Evolutionary conservation across 1,140 invertebrate species (phyloP).

Genomic region (Drosophila dunni): DNA sequence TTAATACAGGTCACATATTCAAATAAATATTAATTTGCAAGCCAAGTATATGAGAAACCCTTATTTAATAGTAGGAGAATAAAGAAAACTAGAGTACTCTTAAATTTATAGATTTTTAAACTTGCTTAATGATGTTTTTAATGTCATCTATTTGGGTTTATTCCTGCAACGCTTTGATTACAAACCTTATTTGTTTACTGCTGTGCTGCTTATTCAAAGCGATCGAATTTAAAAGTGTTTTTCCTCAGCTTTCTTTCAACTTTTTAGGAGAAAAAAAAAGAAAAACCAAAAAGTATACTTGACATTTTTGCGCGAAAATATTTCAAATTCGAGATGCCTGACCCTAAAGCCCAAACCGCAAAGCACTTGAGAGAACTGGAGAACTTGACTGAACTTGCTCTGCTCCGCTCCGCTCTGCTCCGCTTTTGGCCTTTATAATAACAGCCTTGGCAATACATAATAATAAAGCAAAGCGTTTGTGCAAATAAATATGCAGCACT

Average conservation of each 20-base stretch:
- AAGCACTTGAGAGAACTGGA: conserved; percentile 56
- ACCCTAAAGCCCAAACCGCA: conserved; percentile 40
- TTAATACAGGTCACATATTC: too few species aligned
- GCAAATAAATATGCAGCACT: conserved; percentile 81
- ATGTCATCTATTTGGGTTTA: background rate
- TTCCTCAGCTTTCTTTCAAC: conserved; percentile 50
- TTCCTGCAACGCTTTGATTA: conserved; percentile 1
- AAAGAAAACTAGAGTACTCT: background rate
- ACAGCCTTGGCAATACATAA: conserved; percentile 73
- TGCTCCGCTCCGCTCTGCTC: conserved; percentile 18
- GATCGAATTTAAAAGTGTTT: conserved; percentile 12
- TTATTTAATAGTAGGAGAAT: background rate
- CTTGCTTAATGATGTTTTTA: background rate
- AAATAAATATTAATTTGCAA: too few species aligned
- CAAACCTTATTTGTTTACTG: conserved; percentile 6
- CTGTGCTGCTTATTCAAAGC: background rate
- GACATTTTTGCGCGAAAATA: conserved; percentile 70
- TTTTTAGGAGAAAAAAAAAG: too few species aligned
- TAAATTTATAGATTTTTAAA: background rate
- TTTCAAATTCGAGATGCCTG: conserved; percentile 61
- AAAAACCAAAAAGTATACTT: conserved; percentile 72
- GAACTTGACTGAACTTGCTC: conserved; percentile 37
- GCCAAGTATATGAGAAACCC: too few species aligned
- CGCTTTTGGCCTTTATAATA: conserved; percentile 49
- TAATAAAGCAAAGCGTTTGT: conserved; percentile 78